These are phyloP conservation scores for Melanotaenia pygmaea DNA, from an alignment of 2,797 vertebrate genomes.

Conservation along the genomic window DNA sequence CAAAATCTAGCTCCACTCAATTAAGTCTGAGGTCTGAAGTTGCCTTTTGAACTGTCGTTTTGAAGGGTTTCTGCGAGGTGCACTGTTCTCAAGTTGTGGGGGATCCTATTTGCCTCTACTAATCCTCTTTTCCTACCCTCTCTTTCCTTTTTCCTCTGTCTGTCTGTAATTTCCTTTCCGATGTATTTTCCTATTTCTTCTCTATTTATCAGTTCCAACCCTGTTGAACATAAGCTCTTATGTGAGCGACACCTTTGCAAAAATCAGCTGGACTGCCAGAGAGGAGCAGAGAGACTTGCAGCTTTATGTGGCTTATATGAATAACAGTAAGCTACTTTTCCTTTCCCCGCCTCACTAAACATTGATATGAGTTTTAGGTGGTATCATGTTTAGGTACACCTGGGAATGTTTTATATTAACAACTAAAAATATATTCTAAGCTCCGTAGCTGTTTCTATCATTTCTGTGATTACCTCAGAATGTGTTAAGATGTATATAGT, in stretches of 20 bases:
- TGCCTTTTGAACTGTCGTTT: slow-evolving; percentile 74
- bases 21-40: slow-evolving; percentile 60
- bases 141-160: slow-evolving; percentile 53
- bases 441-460: slow-evolving; percentile 21
- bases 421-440: slow-evolving; percentile 43
- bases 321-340: slow-evolving; percentile 83
- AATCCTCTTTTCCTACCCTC: slow-evolving; percentile 76
- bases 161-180: slow-evolving; percentile 61
- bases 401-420: slow-evolving; percentile 39
- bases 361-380: slow-evolving; percentile 42
- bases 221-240: slow-evolving; percentile 84
- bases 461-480: slow-evolving; percentile 18
- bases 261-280: slow-evolving; percentile 85
- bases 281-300: slow-evolving; percentile 75
- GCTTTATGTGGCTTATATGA: slow-evolving; percentile 85
- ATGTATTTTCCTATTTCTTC: slow-evolving; percentile 56
- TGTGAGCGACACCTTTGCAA: slow-evolving; percentile 85
- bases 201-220: slow-evolving; percentile 79
- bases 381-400: slow-evolving; percentile 40
- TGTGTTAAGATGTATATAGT: slow-evolving; percentile 19
- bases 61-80: slow-evolving; percentile 63
- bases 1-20: slow-evolving; percentile 72
- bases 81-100: slow-evolving; percentile 64
- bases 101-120: slow-evolving; percentile 73
- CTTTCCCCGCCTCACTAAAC: slow-evolving; percentile 38